Evolutionary conservation across 2,113 vertebrate species (phyloP).

Genomic region (Ophthalmolycus amberensis): DNA sequence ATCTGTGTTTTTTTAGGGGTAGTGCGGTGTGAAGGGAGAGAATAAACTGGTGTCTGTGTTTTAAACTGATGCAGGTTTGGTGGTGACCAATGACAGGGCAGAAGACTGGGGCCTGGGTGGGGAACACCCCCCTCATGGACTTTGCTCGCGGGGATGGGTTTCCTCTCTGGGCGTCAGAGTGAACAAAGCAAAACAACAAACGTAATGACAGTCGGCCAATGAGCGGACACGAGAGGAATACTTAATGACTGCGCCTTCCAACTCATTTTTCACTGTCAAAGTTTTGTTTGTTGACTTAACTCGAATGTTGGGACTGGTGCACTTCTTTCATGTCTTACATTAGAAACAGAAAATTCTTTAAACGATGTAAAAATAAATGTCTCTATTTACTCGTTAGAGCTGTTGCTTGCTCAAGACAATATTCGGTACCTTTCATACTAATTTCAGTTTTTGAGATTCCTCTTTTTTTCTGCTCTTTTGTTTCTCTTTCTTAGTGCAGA

Average conservation of each 20-base stretch:
- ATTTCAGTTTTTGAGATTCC: conserved; percentile 2
- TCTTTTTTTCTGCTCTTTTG: conserved; percentile 22
- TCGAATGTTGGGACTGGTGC: background rate
- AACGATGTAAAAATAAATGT: background rate
- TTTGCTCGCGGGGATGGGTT: conserved; percentile 73
- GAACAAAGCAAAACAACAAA: conserved; percentile 59
- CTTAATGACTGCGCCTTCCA: conserved; percentile 50
- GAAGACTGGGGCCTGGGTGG: conserved; percentile 37
- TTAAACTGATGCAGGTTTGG: conserved; percentile 73
- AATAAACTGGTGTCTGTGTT: conserved; percentile 60
- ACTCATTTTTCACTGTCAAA: conserved; percentile 58
- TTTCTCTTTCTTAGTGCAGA: conserved; percentile 40
- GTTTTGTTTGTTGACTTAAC: conserved; percentile 42
- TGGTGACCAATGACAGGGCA: conserved; percentile 79
- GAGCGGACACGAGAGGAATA: conserved; percentile 35
- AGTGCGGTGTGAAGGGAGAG: conserved; percentile 73
- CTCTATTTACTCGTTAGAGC: background rate
- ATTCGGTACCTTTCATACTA: background rate
- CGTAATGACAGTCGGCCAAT: conserved; percentile 45
- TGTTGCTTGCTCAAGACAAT: background rate
- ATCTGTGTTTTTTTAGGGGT: conserved; percentile 54
- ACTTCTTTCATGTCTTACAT: conserved; percentile 13
- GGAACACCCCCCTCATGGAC: conserved; percentile 73
- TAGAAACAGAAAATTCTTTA: background rate
- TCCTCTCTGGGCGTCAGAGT: conserved; percentile 61